Conservation (phyloP, 2,888 invertebrate genomes). For the Disparrhopalites patrizii region DNA sequence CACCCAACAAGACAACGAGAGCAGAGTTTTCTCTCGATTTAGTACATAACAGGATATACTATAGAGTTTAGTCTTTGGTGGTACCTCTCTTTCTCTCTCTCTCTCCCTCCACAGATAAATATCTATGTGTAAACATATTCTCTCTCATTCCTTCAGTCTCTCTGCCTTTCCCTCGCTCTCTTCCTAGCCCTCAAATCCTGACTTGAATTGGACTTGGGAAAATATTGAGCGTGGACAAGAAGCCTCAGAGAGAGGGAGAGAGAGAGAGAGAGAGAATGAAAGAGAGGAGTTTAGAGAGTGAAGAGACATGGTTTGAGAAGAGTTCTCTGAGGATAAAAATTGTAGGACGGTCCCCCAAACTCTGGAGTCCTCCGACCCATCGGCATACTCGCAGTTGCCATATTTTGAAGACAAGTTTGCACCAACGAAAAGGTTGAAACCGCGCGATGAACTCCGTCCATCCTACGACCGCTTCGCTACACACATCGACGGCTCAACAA, state of each 20-base stretch:
- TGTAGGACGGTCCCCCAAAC: constrained; percentile 19
- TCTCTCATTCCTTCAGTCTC: constrained; percentile 4
- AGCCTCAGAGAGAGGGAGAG: constrained; percentile 10
- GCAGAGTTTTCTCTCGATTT: constrained; percentile 20
- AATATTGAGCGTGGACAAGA: constrained; percentile 24
- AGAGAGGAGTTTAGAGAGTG: too few relatives aligned
- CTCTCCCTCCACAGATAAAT: constrained; percentile 5
- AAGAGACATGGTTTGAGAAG: constrained; percentile 11
- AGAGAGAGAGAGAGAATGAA: constrained; percentile 17
- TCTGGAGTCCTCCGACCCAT: constrained; percentile 25
- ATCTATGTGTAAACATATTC: constrained; percentile 18
- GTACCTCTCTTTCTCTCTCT: not conserved
- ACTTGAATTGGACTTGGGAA: constrained; percentile 23
- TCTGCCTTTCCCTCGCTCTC: not conserved
- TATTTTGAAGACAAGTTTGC: constrained; percentile 26
- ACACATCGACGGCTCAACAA: constrained; percentile 17
- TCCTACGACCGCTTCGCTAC: constrained; percentile 20
- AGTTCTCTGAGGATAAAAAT: constrained; percentile 22
- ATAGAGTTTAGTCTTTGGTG: constrained; percentile 2
- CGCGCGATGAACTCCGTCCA: constrained; percentile 27
- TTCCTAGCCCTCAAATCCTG: constrained; percentile 6
- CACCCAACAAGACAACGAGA: constrained; percentile 19
- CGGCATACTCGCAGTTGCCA: constrained; percentile 17
- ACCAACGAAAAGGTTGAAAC: constrained; percentile 22
- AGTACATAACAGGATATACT: constrained; percentile 15